Evolutionary conservation across 2,888 invertebrate species (phyloP), one percentile per base, ranked within the genome.

Genomic region (Nasonia oneida): DNA sequence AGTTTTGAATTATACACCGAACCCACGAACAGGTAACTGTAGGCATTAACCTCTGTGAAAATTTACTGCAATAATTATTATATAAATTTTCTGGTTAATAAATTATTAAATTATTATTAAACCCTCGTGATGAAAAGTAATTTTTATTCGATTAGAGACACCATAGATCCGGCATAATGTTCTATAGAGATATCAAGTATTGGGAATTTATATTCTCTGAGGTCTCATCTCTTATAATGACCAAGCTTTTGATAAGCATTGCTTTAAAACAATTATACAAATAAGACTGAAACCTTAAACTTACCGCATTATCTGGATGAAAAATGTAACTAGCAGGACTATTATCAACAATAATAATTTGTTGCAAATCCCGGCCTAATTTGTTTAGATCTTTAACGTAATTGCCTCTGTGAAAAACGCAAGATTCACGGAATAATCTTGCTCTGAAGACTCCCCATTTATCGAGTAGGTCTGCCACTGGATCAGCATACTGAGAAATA

Each of bases 281-380:
- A 61, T 61, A 61, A 61, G 18, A 61, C n/a, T 61, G 8, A n/a
- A 61, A 23, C 10, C 23, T 61, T 39, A 2, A 83, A 96, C 97
- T 97, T 94, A 99, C 99, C 94, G 99, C 99, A 95, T 99, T 99
- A 94, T 99, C 99, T 93, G 99, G 99, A 96, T 99, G 99, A 97
- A 99, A 99, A 95, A 99, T 98, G 94, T 99, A 99, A 89, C 99
- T 99, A 92, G 99, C 99, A 91, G 99, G 99, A 92, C 99, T 99
- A 95, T 99, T 99, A 95, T 99, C 99, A 90, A 99, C 98, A 92
- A 99, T 99, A 92, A 99, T 97, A 92, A 99, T 98, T 94, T 98
- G 97, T 91, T 98, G 97, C 93, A 99, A 95, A 94, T 99, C 98
- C 89, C 99, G 96, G 87, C 99, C 99, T 89, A 99, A 95, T 93